Percentiles rank a stretch among this genome's conserved stretches.
Evolutionary conservation across 2,888 invertebrate genomes (phyloP).

Genomic region (Volucella bombylans): DNA sequence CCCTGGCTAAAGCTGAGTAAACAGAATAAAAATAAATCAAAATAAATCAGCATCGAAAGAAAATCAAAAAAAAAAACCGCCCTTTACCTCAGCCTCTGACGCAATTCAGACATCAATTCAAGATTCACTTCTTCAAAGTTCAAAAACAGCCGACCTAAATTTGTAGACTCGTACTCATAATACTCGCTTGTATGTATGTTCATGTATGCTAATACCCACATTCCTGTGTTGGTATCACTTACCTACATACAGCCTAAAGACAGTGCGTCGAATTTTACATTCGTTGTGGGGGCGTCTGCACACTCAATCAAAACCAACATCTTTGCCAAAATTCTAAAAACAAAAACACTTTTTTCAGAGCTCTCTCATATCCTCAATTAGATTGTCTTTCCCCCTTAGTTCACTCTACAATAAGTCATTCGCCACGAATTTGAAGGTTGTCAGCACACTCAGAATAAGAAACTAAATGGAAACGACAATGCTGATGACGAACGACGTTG

Average conservation of each 20-base stretch:
- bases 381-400: not conserved
- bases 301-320: conserved; percentile 28
- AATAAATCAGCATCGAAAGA: not conserved
- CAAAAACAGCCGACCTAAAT: not conserved
- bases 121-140: not conserved
- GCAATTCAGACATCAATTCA: conserved; percentile 2
- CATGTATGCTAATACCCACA: too few relatives aligned
- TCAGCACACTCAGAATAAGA: not conserved
- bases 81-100: conserved; percentile 7
- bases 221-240: conserved; percentile 16
- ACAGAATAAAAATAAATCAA: not conserved
- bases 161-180: not conserved
- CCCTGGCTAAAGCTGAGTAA: not conserved
- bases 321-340: conserved; percentile 19
- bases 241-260: conserved; percentile 7
- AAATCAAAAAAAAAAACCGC: conserved; percentile 2
- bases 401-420: conserved; percentile 2
- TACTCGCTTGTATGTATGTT: not conserved
- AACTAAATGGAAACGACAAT: conserved; percentile 16
- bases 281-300: conserved; percentile 22
- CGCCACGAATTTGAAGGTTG: not conserved
- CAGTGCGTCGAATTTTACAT: not conserved
- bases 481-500: conserved; percentile 17
- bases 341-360: not conserved
- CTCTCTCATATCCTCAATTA: conserved; percentile 34